Evolutionary conservation across 2,113 vertebrate genomes (phyloP), one percentile per base, ranked within the genome.

Genomic region (Athene cunicularia): DNA sequence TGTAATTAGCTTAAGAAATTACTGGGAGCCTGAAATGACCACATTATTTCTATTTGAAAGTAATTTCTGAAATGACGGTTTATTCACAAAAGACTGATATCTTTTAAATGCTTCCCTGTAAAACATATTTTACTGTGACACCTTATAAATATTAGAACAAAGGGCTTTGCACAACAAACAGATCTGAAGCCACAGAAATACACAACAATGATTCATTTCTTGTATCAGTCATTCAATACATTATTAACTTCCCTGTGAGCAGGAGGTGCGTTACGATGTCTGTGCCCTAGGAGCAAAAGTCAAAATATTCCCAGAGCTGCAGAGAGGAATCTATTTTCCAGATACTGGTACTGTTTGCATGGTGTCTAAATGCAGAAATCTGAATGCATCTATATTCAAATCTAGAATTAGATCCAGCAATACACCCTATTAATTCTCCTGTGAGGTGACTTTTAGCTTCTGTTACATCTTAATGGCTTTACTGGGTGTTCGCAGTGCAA

Each of bases 81-180:
- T 85, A 56, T 43, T 86, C 43, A n/a, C 35, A 18, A 16, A 93
- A 91, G 47, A 70, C 50, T 71, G 52, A 43, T 86, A 6, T 19
- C 33, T 89, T 75, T 60, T 84, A 93, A 91, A 82, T 56, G 24
- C 26, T 74, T 71, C 43, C 50, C 39, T 67, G 63, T 91, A 95
- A 90, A 96, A 88, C 56, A 77, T 59, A 75, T 93, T 93, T 96
- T 93, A 59, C 60, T n/a, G n/a, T 41, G 47, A 67, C 80, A 64
- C n/a, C 47, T 95, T 83, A 86, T 88, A 86, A 97, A 97, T 95
- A 92, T 95, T 95, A 92, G 91, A 95, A 96, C 77, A 95, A 96
- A 94, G 56, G 52, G 11, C 55, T 95, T 63, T 94, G 74, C 74
- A 94, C 80, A 97, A 80, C 66, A 94, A 97, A 96, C 89, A 95